Evolutionary conservation across 2,797 vertebrate genomes (phyloP).

Genomic region (Lithobates pipiens): DNA sequence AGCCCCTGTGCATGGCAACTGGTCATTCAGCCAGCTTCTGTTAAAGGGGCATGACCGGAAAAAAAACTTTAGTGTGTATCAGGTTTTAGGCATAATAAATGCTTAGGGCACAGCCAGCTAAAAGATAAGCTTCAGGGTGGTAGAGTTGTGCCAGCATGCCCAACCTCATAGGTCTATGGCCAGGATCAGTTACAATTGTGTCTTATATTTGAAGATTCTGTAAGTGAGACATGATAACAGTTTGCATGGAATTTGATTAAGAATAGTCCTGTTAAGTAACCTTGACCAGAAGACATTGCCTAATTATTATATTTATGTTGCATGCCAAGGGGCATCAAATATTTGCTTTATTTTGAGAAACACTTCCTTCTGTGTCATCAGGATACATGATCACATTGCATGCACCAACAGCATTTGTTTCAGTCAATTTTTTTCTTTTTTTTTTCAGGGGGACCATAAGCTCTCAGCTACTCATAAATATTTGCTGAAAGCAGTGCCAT

Average conservation of each 20-base stretch:
- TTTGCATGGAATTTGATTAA: background rate
- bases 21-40: too few relatives aligned
- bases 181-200: background rate
- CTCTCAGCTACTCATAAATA: slow-evolving; percentile 46
- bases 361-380: slow-evolving; percentile 13
- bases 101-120: too few relatives aligned
- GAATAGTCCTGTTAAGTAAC: background rate
- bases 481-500: slow-evolving; percentile 52
- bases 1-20: too few relatives aligned
- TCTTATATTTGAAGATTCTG: background rate
- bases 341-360: slow-evolving; percentile 12
- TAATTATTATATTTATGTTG: background rate
- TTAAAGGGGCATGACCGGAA: too few relatives aligned
- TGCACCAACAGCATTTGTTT: slow-evolving; percentile 42
- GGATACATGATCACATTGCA: slow-evolving; percentile 7
- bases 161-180: background rate
- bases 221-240: background rate
- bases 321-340: slow-evolving; percentile 11
- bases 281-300: background rate
- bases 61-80: too few relatives aligned
- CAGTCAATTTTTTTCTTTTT: slow-evolving; percentile 1
- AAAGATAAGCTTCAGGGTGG: too few relatives aligned
- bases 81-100: too few relatives aligned
- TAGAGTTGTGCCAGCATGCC: too few relatives aligned
- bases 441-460: slow-evolving; percentile 22